Evolutionary conservation across 2,888 invertebrate species (phyloP).

Genomic region (Schizaphis graminum): DNA sequence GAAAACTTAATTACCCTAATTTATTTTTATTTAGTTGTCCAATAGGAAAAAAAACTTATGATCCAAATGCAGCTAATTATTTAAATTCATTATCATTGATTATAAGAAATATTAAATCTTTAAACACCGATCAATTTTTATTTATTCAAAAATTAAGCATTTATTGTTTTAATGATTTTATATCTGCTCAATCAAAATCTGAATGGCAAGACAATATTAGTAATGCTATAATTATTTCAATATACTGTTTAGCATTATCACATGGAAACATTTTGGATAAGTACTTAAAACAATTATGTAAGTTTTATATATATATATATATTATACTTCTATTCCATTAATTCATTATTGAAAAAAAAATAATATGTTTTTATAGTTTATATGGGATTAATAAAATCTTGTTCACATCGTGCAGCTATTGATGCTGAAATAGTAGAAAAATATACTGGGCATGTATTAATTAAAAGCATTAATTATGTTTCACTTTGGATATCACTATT

Average conservation of each 20-base stretch:
- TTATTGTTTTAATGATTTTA: constrained; percentile 51
- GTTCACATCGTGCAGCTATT: constrained; percentile 49
- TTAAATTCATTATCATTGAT: constrained; percentile 38
- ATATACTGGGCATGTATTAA: constrained; percentile 33
- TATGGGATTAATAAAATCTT: constrained; percentile 49
- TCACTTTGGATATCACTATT: constrained; percentile 50
- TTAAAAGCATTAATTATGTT: constrained; percentile 45
- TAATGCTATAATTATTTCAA: constrained; percentile 47
- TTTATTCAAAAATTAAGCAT: constrained; percentile 49
- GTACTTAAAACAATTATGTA: constrained; percentile 48
- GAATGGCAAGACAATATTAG: constrained; percentile 47
- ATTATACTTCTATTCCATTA: not conserved
- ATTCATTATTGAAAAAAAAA: not conserved
- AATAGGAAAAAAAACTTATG: not conserved
- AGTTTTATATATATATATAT: not conserved
- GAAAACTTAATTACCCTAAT: not conserved
- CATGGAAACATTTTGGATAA: constrained; percentile 30
- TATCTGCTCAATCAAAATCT: constrained; percentile 17
- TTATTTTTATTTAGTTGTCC: constrained; percentile 25
- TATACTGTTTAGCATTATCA: constrained; percentile 40
- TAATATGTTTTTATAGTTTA: constrained; percentile 36
- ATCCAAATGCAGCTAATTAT: constrained; percentile 46
- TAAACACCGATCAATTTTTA: constrained; percentile 38
- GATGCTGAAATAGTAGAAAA: constrained; percentile 51
- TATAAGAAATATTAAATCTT: constrained; percentile 26